A percentile compares a stretch with the other conserved stretches of the same genome.
phyloP scores from a whole-genome alignment of 2,888 invertebrate species.

The Heliconius ethilla region DNA sequence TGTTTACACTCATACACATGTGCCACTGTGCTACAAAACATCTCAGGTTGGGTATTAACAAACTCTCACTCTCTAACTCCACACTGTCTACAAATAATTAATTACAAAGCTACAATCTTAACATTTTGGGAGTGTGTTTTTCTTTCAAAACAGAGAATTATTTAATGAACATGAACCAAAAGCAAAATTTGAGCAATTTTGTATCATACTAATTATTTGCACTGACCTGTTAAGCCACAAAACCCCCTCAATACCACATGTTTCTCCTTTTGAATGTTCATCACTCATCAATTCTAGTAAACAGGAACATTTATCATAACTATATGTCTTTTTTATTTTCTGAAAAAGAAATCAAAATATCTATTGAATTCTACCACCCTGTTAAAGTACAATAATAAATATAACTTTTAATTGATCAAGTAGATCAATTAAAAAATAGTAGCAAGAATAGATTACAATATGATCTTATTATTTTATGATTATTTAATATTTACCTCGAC shows the following conservation, averaged over 20 bases:
- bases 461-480: not conserved
- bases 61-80: too few relatives aligned
- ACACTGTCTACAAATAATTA: too few relatives aligned
- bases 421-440: not conserved
- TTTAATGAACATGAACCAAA: too few relatives aligned
- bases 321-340: constrained; percentile 84
- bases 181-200: too few relatives aligned
- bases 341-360: constrained; percentile 56
- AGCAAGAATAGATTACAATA: not conserved
- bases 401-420: not conserved
- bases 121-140: too few relatives aligned
- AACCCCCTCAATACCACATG: constrained; percentile 83
- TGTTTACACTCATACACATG: too few relatives aligned
- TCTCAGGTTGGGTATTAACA: too few relatives aligned
- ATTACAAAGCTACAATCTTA: too few relatives aligned
- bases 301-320: constrained; percentile 79
- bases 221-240: constrained; percentile 88
- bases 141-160: too few relatives aligned
- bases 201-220: not conserved
- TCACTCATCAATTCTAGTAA: constrained; percentile 86
- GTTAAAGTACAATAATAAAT: not conserved
- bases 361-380: not conserved
- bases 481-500: constrained; percentile 81
- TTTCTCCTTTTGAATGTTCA: constrained; percentile 80
- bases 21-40: too few relatives aligned